Percentiles rank a stretch among this genome's conserved stretches.
Evolutionary conservation across 30 jellyfish, hydroid and myxozoan genomes (phyloP).

Genomic region (Phacellophora camtschatica): DNA sequence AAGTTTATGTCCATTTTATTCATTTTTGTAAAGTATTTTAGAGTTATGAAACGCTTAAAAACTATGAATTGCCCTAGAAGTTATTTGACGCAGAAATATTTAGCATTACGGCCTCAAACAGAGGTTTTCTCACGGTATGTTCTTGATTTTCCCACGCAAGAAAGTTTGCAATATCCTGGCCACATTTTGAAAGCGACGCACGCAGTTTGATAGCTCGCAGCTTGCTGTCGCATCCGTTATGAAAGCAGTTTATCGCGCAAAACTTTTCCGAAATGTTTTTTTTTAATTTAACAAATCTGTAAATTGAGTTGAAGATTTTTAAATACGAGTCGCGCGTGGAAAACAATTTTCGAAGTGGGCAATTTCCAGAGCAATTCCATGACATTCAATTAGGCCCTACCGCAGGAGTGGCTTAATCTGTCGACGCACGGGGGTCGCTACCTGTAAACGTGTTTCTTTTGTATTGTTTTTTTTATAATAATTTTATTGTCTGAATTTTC

Average conservation of each 20-base stretch:
- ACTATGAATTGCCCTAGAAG: too few species aligned
- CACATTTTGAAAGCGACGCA: conserved; percentile 4
- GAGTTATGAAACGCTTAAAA: too few species aligned
- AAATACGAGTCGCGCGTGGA: neutral
- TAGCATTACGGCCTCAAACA: conserved; percentile 20
- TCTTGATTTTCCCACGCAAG: conserved; percentile 74
- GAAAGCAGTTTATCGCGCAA: neutral
- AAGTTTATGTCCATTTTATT: neutral
- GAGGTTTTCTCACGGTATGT: conserved; percentile 74
- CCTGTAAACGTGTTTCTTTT: too few species aligned
- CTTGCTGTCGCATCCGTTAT: neutral
- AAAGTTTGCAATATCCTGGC: conserved; percentile 54
- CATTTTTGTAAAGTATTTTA: too few species aligned
- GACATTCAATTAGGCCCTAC: conserved; percentile 27
- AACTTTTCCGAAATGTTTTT: neutral
- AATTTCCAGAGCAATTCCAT: neutral
- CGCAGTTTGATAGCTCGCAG: conserved; percentile 47
- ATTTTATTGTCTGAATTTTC: too few species aligned
- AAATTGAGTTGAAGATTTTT: neutral
- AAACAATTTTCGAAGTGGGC: neutral
- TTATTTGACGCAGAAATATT: neutral
- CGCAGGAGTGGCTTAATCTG: conserved; percentile 20
- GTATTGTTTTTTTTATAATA: too few species aligned
- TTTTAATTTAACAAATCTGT: neutral
- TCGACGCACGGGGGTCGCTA: neutral